Percentiles rank a stretch among this genome's conserved stretches.
phyloP scores from a whole-genome alignment of 2,113 vertebrate genomes.

The Hemibagrus wyckioides region DNA sequence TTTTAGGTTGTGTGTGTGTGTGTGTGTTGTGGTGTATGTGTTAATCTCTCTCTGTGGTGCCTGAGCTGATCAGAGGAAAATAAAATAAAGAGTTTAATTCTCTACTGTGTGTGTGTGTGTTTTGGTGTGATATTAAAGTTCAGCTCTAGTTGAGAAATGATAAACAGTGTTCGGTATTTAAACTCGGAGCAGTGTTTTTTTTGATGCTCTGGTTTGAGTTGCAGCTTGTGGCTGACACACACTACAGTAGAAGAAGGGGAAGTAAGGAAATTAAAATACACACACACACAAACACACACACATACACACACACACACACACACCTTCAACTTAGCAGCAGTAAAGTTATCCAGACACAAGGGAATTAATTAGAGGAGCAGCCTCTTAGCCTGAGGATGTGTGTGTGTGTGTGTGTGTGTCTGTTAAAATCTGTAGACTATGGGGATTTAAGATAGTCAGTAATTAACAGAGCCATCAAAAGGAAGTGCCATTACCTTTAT shows the following conservation, averaged over 20 bases:
- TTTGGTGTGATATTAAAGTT: not conserved
- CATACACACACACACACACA: not conserved
- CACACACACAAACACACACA: not conserved
- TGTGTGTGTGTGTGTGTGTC: not conserved
- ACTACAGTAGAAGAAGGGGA: too few relatives aligned
- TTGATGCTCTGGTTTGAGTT: not conserved
- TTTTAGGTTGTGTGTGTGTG: too few relatives aligned
- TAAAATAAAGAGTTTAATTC: too few relatives aligned
- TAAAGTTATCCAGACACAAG: slow-evolving; percentile 7
- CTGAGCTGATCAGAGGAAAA: too few relatives aligned
- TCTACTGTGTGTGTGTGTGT: too few relatives aligned
- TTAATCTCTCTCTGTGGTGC: too few relatives aligned
- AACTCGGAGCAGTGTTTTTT: not conserved
- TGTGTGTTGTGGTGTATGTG: not conserved
- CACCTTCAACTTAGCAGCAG: not conserved
- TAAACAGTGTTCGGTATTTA: not conserved
- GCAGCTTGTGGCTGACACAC: not conserved
- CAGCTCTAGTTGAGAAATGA: not conserved
- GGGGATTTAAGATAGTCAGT: not conserved
- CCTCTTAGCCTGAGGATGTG: not conserved
- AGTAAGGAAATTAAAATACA: not conserved
- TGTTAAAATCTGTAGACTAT: not conserved
- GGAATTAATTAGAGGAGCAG: slow-evolving; percentile 17
- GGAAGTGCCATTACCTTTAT: slow-evolving; percentile 1
- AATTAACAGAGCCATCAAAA: slow-evolving; percentile 21